Evolutionary conservation across 2,113 vertebrate genomes (phyloP).

Genomic region (Zapus hudsonius): DNA sequence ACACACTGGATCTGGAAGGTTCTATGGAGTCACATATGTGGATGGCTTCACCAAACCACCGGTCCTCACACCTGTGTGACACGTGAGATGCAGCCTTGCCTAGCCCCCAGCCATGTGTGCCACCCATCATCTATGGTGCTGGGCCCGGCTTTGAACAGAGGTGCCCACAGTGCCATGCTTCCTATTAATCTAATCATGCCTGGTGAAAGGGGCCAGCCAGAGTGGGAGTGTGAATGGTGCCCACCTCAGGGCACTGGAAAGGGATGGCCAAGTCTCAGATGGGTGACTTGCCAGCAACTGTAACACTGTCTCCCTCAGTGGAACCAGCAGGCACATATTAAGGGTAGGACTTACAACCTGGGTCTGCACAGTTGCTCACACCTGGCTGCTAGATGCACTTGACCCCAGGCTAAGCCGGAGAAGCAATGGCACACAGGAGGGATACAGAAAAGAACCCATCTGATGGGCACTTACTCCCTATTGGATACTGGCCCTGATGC

Average conservation of each 20-base stretch:
- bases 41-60: conserved; percentile 37
- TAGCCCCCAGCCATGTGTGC: not conserved
- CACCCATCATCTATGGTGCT: not conserved
- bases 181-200: not conserved
- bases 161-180: not conserved
- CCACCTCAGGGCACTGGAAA: not conserved
- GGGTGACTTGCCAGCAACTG: conserved; percentile 30
- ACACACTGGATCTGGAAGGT: not conserved
- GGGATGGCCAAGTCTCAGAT: not conserved
- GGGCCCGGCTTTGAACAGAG: not conserved
- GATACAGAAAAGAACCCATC: too few species aligned
- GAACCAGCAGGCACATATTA: conserved; percentile 73
- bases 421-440: not conserved
- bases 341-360: conserved; percentile 55
- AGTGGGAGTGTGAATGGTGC: not conserved
- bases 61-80: conserved; percentile 23
- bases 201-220: not conserved
- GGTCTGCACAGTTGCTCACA: not conserved
- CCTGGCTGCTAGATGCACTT: accelerated
- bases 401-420: not conserved
- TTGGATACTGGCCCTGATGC: too few species aligned
- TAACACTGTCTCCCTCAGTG: not conserved
- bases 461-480: accelerated
- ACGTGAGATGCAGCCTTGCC: not conserved
- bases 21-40: conserved; percentile 17